Evolutionary conservation across 2,888 invertebrate species (phyloP), one percentile per base, ranked within the genome.

Genomic region (Andrena flavipes): DNA sequence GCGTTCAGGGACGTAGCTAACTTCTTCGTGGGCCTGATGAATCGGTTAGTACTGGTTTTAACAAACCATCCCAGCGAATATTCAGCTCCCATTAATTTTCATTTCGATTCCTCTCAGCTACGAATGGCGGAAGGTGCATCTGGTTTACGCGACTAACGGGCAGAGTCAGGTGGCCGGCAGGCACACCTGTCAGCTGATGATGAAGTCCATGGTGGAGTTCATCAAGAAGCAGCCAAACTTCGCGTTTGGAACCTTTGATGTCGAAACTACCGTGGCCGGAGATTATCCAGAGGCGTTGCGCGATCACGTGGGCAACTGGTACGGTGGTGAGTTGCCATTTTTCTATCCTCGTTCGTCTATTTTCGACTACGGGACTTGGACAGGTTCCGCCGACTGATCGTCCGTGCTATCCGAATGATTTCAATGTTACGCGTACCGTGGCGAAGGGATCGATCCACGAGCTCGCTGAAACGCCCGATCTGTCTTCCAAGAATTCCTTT

Each of bases 101-200:
- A 1, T 0, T 48, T 23, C 13, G 16, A 16, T 67, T 20, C 5
- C 5, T 29, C 56, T 59, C 35, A 90, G 97, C 91, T 96, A 96
- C 93, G 94, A 95, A 51, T 98, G 98, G 98, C 94, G 94, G 7
- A 96, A 96, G 87, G 95, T 96, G 0, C 96, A 96, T 60, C 94
- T 98, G 76, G 94, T 98, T 85, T 98, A 97, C 93, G 97, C 98
- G 88, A 96, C 96, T 13, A 95, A 96, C 80, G 97, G 97, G 0
- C 96, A 96, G 89, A 94, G 94, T 60, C 95, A 96, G 88, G 94
- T 96, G 0, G 96, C 96, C 7, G 98, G 98, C 0, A 94, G 94
- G 13, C 95, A 96, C 82, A 97, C 97, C 6, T 98, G 98, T 87
- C 96, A 96, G 88, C 95, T 98, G 26, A 95, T 97, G 93, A 97